Base-by-base conservation (phyloP, 2,888 invertebrate species). In the Tenthredo mesomela region DNA sequence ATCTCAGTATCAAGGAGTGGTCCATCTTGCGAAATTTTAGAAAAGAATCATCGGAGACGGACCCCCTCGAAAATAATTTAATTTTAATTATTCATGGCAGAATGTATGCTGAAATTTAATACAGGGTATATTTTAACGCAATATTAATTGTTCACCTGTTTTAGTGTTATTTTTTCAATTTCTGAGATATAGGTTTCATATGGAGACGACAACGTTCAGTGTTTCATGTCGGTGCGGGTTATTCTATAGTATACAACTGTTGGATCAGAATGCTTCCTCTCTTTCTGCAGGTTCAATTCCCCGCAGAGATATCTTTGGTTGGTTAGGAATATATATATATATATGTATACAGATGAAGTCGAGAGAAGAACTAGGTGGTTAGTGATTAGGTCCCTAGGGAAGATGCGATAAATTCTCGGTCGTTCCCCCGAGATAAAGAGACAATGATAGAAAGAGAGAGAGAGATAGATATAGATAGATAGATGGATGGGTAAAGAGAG, bases 321-420 rank as follows among this genome's bases (percentile, higher is more conserved):
- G 61, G 61, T 61, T 61, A 61, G 10, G 25, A 61, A 61, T 10
- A 25, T 25, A 10, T 40, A 25, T 21, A 75, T 40, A 40, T 43
- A 40, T 73, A 73, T 40, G n/a, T 77, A 7, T 33, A 61, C 15
- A 21, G 33, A 80, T 21, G 58, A 61, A 80, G 12, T 37, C 58
- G 40, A 80, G 15, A 21, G 61, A 61, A 61, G 80, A 80, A 80
- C 58, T 80, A 40, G 58, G 58, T 80, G 80, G 37, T 58, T 80
- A 58, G 80, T 80, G 80, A 80, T 80, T 80, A 80, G 80, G 58
- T 58, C 61, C 80, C 58, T 25, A 29, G 61, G 61, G 80, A 61
- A 80, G 61, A 61, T 80, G 61, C 80, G 80, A 80, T 80, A 80
- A 80, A 80, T 80, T 80, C 50, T 61, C 80, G 80, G 80, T 80